Conservation (phyloP, 2,888 invertebrate genomes). For the Melieria picta region DNA sequence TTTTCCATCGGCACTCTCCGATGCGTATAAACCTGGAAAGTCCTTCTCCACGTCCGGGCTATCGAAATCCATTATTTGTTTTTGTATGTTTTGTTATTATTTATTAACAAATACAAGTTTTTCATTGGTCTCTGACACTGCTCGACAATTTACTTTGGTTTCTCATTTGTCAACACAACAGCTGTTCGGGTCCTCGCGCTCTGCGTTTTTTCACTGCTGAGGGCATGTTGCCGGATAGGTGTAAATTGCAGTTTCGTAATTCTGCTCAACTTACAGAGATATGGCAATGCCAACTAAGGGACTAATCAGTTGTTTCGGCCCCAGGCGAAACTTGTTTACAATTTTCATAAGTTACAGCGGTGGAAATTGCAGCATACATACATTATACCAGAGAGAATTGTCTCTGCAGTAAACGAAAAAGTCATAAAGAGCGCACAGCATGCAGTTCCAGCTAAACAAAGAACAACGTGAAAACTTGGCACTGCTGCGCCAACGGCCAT, state of each 20-base stretch:
- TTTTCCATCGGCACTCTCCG: conserved; percentile 70
- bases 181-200: background rate
- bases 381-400: background rate
- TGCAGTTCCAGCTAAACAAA: conserved; percentile 64
- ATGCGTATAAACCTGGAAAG: conserved; percentile 87
- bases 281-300: no score
- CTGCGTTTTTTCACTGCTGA: no score
- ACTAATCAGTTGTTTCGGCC: background rate
- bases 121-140: conserved; percentile 8
- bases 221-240: no score
- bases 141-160: conserved; percentile 37
- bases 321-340: background rate
- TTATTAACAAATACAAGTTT: conserved; percentile 12
- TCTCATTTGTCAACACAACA: conserved; percentile 21
- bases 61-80: conserved; percentile 60
- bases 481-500: conserved; percentile 68
- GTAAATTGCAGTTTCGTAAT: no score
- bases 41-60: conserved; percentile 91
- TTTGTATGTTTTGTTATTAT: conserved; percentile 19
- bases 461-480: conserved; percentile 71
- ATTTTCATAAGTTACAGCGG: background rate
- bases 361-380: background rate
- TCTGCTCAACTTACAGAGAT: no score
- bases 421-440: conserved; percentile 26
- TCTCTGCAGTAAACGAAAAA: background rate